Evolutionary conservation across 2,888 invertebrate genomes (phyloP).

Genomic region (Drosophila prostipennis): DNA sequence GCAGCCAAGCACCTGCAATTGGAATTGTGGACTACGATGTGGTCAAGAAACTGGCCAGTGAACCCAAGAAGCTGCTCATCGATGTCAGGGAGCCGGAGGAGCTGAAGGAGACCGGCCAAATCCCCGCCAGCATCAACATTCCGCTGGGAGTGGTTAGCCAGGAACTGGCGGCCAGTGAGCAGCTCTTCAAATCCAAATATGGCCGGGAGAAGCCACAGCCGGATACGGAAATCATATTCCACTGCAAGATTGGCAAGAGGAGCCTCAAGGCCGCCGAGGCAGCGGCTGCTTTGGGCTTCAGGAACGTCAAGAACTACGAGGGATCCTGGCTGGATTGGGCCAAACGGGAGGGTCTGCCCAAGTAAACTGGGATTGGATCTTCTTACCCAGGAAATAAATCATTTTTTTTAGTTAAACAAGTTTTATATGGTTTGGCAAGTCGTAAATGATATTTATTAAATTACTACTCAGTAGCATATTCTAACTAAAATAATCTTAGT

Average conservation of each 20-base stretch:
- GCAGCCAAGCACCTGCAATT: slow-evolving; percentile 29
- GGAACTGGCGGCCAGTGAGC: slow-evolving; percentile 64
- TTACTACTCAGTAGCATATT: not conserved
- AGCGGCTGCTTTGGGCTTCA: slow-evolving; percentile 78
- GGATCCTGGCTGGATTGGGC: slow-evolving; percentile 84
- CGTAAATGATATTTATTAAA: slow-evolving; percentile 9
- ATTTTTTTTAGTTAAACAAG: not conserved
- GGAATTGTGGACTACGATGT: slow-evolving; percentile 63
- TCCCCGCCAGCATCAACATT: slow-evolving; percentile 91
- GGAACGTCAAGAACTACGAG: slow-evolving; percentile 79
- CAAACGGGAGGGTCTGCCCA: slow-evolving; percentile 76
- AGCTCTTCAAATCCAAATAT: slow-evolving; percentile 86
- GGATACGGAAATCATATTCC: slow-evolving; percentile 87
- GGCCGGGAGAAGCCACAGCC: slow-evolving; percentile 86
- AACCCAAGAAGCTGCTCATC: slow-evolving; percentile 86
- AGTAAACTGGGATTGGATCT: slow-evolving; percentile 27
- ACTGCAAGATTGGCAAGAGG: slow-evolving; percentile 88
- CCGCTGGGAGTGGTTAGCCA: slow-evolving; percentile 86
- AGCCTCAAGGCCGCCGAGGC: slow-evolving; percentile 87
- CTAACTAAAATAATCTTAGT: slow-evolving; percentile 1
- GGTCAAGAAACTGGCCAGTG: slow-evolving; percentile 84
- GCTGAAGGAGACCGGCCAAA: slow-evolving; percentile 88
- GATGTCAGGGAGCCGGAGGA: slow-evolving; percentile 92
- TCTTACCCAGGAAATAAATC: too few species aligned
- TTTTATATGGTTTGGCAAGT: slow-evolving; percentile 1